Percentiles rank a stretch among this genome's conserved stretches.
Evolutionary conservation across 2,888 invertebrate genomes (phyloP).

Genomic region (Clitarchus hookeri): DNA sequence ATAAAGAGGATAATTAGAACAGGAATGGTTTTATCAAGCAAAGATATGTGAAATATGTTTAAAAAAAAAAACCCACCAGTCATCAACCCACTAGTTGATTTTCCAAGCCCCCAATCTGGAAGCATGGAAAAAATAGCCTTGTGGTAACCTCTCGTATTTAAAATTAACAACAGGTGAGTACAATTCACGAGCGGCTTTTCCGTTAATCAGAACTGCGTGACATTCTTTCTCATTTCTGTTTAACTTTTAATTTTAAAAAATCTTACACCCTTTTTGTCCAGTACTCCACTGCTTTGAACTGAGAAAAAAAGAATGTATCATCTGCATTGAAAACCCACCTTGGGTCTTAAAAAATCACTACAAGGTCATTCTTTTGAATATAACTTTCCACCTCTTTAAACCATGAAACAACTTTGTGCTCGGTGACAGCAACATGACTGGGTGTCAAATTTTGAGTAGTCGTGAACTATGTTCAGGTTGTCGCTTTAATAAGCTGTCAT

Average conservation of each 20-base stretch:
- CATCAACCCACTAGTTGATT: constrained; percentile 44
- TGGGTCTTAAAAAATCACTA: constrained; percentile 45
- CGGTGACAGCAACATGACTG: constrained; percentile 45
- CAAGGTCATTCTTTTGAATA: constrained; percentile 44
- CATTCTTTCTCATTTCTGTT: constrained; percentile 47
- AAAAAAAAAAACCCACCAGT: constrained; percentile 40
- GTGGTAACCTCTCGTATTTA: constrained; percentile 42
- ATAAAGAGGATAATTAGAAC: constrained; percentile 45
- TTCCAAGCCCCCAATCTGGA: constrained; percentile 41
- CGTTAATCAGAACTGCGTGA: constrained; percentile 46
- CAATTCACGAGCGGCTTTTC: constrained; percentile 45
- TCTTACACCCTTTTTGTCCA: constrained; percentile 47
- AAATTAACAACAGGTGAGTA: constrained; percentile 42
- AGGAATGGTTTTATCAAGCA: constrained; percentile 43
- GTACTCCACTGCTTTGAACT: constrained; percentile 49
- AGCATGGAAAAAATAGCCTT: constrained; percentile 40
- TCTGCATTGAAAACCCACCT: too few relatives aligned
- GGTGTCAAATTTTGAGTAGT: constrained; percentile 48
- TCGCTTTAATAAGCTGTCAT: constrained; percentile 48
- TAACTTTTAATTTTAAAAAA: constrained; percentile 39
- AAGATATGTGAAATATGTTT: constrained; percentile 43
- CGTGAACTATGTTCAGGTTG: constrained; percentile 47
- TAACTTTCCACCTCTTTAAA: constrained; percentile 47
- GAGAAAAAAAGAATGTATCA: constrained; percentile 47
- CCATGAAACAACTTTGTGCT: constrained; percentile 48